Conservation (phyloP, 2,888 invertebrate species). For the Cerastis rubricosa region DNA sequence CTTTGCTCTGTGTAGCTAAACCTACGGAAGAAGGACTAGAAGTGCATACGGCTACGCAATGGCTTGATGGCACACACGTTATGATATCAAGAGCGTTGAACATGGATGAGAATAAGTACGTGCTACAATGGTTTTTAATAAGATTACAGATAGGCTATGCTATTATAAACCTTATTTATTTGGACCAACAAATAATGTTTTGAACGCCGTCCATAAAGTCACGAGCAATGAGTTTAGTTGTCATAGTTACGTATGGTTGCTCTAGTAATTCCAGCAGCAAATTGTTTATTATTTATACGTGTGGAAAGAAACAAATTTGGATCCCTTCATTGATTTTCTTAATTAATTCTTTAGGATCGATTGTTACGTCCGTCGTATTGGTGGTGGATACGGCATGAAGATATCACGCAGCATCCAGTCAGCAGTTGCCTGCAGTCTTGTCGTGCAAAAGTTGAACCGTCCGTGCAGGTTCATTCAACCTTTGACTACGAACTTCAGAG, state of each 20-base stretch:
- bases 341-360: constrained; percentile 90
- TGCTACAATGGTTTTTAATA: not conserved
- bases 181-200: not conserved
- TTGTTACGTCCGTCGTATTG: constrained; percentile 83
- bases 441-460: constrained; percentile 89
- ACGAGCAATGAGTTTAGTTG: constrained; percentile 5
- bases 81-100: constrained; percentile 88
- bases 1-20: constrained; percentile 91
- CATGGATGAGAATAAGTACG: constrained; percentile 83
- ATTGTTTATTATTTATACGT: not conserved
- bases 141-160: no score
- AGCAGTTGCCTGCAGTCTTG: constrained; percentile 92
- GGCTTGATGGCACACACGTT: constrained; percentile 89
- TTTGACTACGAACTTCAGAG: constrained; percentile 91
- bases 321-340: not conserved
- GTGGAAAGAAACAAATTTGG: not conserved
- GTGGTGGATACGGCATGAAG: constrained; percentile 93
- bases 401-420: constrained; percentile 90
- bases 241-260: not conserved
- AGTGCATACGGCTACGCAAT: constrained; percentile 91
- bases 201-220: not conserved
- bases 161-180: not conserved
- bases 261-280: not conserved
- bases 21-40: constrained; percentile 93
- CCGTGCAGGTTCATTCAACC: constrained; percentile 92